Percentiles rank a stretch among this genome's conserved stretches.
These are phyloP conservation scores for Mystacornis crossleyi DNA, from an alignment of 2,113 vertebrate species.

Conservation along the genomic window DNA sequence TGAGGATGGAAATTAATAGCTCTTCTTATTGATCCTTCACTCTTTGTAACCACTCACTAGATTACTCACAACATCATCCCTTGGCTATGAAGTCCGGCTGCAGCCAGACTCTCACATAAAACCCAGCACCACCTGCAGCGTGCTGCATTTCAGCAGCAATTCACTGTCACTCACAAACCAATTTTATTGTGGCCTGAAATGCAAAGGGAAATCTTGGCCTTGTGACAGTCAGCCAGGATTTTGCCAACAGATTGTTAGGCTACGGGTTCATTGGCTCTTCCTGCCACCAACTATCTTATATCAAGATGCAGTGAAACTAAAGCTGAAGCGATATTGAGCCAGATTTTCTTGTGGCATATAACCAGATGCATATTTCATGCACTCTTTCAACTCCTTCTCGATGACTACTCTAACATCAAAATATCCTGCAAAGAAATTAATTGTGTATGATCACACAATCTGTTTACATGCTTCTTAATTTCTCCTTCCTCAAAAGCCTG, in stretches of 20 bases:
- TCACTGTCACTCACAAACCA: background rate
- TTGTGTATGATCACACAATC: background rate
- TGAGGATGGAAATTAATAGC: conserved; percentile 38
- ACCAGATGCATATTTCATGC: background rate
- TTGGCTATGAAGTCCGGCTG: background rate
- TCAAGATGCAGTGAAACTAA: background rate
- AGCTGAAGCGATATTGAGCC: background rate
- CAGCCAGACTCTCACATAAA: background rate
- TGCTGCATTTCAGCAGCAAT: background rate
- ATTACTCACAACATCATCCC: background rate
- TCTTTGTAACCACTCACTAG: conserved; percentile 4
- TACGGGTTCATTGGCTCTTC: background rate
- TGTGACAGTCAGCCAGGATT: background rate
- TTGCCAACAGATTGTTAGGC: background rate
- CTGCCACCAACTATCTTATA: background rate
- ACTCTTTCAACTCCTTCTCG: background rate
- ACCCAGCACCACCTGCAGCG: background rate
- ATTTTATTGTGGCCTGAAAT: conserved; percentile 14
- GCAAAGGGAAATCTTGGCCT: background rate
- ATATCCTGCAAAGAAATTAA: background rate
- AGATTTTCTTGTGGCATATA: background rate
- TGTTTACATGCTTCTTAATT: background rate
- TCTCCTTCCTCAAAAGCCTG: background rate
- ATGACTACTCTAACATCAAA: background rate
- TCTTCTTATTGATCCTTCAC: conserved; percentile 5